A percentile compares a stretch with the other conserved stretches of the same genome.
Evolutionary conservation across 1,140 invertebrate species (phyloP).

Genomic region (Littorina saxatilis): DNA sequence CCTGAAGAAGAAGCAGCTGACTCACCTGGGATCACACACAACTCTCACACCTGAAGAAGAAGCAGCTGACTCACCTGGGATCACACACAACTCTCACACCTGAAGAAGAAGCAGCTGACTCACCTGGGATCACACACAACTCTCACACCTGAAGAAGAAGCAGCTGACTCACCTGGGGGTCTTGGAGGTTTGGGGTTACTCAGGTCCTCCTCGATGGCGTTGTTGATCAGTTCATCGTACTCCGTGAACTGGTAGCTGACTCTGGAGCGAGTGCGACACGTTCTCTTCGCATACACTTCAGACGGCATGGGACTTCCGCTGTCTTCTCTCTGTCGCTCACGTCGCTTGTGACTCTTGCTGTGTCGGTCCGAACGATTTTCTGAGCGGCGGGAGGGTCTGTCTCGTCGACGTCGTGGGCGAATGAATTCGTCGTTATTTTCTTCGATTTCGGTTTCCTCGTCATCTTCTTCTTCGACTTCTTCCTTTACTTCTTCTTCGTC

Average conservation of each 20-base stretch:
- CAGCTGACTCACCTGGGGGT: too few relatives aligned
- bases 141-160: too few relatives aligned
- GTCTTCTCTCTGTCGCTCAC: slow-evolving; percentile 47
- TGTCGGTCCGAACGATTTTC: not conserved
- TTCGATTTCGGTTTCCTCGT: slow-evolving; percentile 81
- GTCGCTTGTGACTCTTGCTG: slow-evolving; percentile 79
- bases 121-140: too few relatives aligned
- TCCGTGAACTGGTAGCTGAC: slow-evolving; percentile 92
- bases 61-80: too few relatives aligned
- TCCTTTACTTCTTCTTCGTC: slow-evolving; percentile 49
- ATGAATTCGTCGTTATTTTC: slow-evolving; percentile 7
- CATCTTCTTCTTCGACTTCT: slow-evolving; percentile 77
- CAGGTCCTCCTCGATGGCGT: slow-evolving; percentile 85
- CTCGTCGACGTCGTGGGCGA: slow-evolving; percentile 74
- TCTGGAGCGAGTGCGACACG: slow-evolving; percentile 65
- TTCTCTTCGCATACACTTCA: slow-evolving; percentile 59
- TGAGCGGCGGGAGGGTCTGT: not conserved
- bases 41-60: too few relatives aligned
- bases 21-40: too few relatives aligned
- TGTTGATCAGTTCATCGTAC: slow-evolving; percentile 95
- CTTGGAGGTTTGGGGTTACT: slow-evolving; percentile 53
- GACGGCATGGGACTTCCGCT: slow-evolving; percentile 32
- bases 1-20: too few relatives aligned
- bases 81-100: too few relatives aligned
- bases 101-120: too few relatives aligned